phyloP scores from a whole-genome alignment of 2,888 invertebrate species.

The Chrysomela aeneicollis region DNA sequence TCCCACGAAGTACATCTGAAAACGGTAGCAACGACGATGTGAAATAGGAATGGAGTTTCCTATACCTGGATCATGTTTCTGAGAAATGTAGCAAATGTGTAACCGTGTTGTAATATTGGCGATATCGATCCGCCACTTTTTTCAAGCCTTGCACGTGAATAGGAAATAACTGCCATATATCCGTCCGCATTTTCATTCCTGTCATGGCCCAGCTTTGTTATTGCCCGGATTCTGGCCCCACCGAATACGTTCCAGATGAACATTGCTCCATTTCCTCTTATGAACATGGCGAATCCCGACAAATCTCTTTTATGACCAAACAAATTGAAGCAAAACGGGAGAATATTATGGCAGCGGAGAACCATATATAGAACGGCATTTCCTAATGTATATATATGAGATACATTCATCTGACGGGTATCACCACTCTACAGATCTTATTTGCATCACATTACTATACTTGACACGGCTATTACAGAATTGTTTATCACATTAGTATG shows the following conservation, averaged over 20 bases:
- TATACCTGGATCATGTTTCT: no score
- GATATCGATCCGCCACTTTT: background rate
- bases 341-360: background rate
- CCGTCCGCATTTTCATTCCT: conserved; percentile 1
- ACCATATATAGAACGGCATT: background rate
- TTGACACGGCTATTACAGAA: background rate
- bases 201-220: conserved; percentile 5
- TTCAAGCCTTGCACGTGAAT: background rate
- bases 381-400: background rate
- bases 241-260: conserved; percentile 4
- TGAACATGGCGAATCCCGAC: conserved; percentile 3
- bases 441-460: background rate
- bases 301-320: conserved; percentile 5
- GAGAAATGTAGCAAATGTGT: no score
- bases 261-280: conserved; percentile 4
- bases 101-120: no score
- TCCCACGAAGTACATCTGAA: no score
- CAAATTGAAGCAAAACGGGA: conserved; percentile 5
- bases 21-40: no score
- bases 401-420: background rate
- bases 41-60: no score
- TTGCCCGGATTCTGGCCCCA: background rate
- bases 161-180: conserved; percentile 5
- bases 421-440: background rate
- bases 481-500: background rate